Conservation (phyloP, 1,140 invertebrate species). For the Muscidifurax raptorellus region DNA sequence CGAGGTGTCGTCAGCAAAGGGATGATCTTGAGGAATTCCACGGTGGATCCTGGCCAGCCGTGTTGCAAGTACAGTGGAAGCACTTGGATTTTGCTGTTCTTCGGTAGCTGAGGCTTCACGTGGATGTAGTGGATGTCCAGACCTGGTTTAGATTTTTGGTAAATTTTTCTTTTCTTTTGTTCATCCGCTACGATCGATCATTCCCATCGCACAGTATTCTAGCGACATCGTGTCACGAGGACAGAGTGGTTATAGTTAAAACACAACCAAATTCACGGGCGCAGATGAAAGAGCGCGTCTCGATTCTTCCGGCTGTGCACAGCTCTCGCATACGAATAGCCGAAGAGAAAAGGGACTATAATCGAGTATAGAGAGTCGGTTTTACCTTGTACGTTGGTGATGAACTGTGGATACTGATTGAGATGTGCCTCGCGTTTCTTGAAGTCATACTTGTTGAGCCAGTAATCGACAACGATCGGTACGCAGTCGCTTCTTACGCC, state of each 20-base stretch:
- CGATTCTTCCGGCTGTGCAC: no score
- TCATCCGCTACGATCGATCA: no score
- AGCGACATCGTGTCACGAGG: no score
- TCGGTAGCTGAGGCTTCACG: slow-evolving; percentile 76
- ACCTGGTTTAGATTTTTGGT: slow-evolving; percentile 71
- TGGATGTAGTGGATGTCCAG: slow-evolving; percentile 83
- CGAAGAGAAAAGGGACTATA: no score
- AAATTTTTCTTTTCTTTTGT: no score
- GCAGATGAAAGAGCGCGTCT: no score
- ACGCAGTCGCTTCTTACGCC: slow-evolving; percentile 82
- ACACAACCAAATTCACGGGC: no score
- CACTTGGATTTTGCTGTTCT: slow-evolving; percentile 75
- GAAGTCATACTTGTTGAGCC: slow-evolving; percentile 86
- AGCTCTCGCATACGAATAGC: no score
- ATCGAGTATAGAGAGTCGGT: not conserved
- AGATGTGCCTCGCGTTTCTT: slow-evolving; percentile 79
- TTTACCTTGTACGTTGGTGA: slow-evolving; percentile 79
- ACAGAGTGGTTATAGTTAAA: no score
- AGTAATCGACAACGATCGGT: slow-evolving; percentile 80
- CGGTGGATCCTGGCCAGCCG: slow-evolving; percentile 94
- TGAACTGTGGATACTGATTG: slow-evolving; percentile 85
- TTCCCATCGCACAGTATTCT: no score
- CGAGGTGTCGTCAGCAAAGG: slow-evolving; percentile 80
- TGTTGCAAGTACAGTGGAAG: slow-evolving; percentile 86
- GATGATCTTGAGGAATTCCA: slow-evolving; percentile 90